Base-by-base conservation (phyloP, 2,113 vertebrate genomes). In the Gallinago jamesoni region DNA sequence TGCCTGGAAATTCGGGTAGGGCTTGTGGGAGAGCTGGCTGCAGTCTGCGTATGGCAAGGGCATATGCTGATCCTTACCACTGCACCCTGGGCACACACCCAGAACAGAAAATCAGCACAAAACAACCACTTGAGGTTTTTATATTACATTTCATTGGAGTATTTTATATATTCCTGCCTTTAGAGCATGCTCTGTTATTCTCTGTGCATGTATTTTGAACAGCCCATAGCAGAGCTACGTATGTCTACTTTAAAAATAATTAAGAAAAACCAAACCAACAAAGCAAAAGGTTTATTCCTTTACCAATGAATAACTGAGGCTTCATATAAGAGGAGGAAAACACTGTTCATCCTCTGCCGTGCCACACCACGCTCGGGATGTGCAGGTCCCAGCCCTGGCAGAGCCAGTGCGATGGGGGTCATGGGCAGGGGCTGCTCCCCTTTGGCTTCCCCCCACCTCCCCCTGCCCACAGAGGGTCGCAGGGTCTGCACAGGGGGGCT, bases 41-140 rank as follows among this genome's bases (percentile, higher is more conserved):
- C 47, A 2, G 20, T 2, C 4, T 17, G 31, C 2, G 9, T 16
- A 1, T 2, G 5, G 9, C 1, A 0, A 24, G 37, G 28, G 24
- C n/a, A 45, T 3, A 0, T 2, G 0, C 30, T 48, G n/a, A 1
- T 37, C 21, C 7, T 43, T 31, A 13, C 12, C 23, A 0, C 35
- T 22, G n/a, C 53, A 3, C 63, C 63, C 5, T 11, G 10, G 1
- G 7, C 12, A 14, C 45, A 6, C n/a, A 11, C 6, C 13, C 2
- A 31, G 50, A 85, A 17, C 37, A 56, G 43, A 39, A 39, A 39
- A 39, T 39, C 39, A 39, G 39, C 45, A 47, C 45, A 47, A 19
- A 47, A 47, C 45, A 47, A 47, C 45, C 17, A 5, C 60, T 6
- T 3, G 0, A 21, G 24, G 16, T 10, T 48, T 39, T 30, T 24